These are phyloP conservation scores for Drosophila lowei DNA, from an alignment of 1,140 invertebrate genomes.

Conservation along the genomic window DNA sequence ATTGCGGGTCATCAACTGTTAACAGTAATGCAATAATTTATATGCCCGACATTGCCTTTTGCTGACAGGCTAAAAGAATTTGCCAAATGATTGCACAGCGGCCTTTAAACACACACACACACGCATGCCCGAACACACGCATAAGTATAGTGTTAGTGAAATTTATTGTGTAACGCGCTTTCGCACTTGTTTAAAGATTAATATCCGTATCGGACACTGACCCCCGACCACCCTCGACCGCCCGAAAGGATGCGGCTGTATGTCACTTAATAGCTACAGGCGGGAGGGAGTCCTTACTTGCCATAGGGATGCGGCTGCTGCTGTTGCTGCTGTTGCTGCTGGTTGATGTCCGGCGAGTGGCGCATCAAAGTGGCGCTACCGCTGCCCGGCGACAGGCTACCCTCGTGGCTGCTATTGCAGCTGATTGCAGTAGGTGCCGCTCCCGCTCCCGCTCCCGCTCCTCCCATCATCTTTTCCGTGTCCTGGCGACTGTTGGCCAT, in stretches of 20 bases:
- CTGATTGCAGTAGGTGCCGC: conserved; percentile 23
- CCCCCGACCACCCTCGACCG: too few species aligned
- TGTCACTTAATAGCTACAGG: conserved; percentile 13
- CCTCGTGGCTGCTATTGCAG: conserved; percentile 59
- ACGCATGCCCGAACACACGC: background rate
- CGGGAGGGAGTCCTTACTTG: conserved; percentile 57
- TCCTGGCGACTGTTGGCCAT: conserved; percentile 83
- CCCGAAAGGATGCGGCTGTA: background rate
- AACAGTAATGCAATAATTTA: conserved; percentile 77
- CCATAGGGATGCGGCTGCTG: conserved; percentile 66
- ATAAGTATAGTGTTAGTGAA: conserved; percentile 55
- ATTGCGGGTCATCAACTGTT: conserved; percentile 49
- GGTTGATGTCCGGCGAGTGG: conserved; percentile 77
- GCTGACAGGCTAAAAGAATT: conserved; percentile 60
- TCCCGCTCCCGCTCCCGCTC: conserved; percentile 11
- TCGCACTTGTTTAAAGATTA: conserved; percentile 47
- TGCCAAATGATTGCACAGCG: conserved; percentile 61
- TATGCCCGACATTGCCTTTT: conserved; percentile 57
- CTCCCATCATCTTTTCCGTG: conserved; percentile 79
- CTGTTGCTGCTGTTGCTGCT: conserved; percentile 37
- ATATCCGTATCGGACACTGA: conserved; percentile 16
- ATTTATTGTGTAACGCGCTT: conserved; percentile 63
- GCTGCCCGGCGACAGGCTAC: conserved; percentile 65
- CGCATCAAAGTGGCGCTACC: conserved; percentile 75
- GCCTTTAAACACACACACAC: background rate